These are phyloP conservation scores for Tokudaia muenninki DNA, from an alignment of 2,797 vertebrate species.

Conservation along the genomic window DNA sequence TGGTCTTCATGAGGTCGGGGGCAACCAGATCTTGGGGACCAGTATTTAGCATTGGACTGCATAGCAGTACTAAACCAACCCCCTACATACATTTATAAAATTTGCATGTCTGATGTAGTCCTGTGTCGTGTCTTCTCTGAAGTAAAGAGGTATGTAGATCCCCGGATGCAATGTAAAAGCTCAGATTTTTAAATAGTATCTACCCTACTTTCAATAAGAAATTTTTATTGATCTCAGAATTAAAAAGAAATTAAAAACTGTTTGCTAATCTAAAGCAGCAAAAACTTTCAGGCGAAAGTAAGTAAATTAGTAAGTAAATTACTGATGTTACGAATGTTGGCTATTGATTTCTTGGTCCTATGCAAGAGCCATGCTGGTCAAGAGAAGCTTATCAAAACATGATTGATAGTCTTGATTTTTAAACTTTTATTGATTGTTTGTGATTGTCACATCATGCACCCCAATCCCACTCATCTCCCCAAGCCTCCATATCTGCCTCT, in stretches of 20 bases:
- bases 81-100: constrained; percentile 3
- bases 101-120: constrained; percentile 48
- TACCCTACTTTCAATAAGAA: constrained; percentile 55
- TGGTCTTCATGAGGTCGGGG: neutral
- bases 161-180: constrained; percentile 58
- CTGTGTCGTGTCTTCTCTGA: constrained; percentile 58
- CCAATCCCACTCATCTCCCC: neutral
- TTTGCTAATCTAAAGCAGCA: constrained; percentile 70
- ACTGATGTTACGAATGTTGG: constrained; percentile 27
- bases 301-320: constrained; percentile 54
- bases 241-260: constrained; percentile 17
- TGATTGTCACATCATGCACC: neutral
- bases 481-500: neutral
- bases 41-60: neutral
- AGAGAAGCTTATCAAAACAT: constrained; percentile 58
- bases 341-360: neutral
- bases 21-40: neutral
- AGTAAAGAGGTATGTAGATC: constrained; percentile 49
- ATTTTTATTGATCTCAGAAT: constrained; percentile 69
- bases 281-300: constrained; percentile 68
- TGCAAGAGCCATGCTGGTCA: constrained; percentile 2
- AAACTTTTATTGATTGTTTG: neutral
- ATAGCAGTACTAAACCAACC: neutral
- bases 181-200: constrained; percentile 60
- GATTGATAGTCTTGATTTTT: constrained; percentile 37